Evolutionary conservation across 2,888 invertebrate species (phyloP), one percentile per base, ranked within the genome.

Genomic region (Drosophila siamana): DNA sequence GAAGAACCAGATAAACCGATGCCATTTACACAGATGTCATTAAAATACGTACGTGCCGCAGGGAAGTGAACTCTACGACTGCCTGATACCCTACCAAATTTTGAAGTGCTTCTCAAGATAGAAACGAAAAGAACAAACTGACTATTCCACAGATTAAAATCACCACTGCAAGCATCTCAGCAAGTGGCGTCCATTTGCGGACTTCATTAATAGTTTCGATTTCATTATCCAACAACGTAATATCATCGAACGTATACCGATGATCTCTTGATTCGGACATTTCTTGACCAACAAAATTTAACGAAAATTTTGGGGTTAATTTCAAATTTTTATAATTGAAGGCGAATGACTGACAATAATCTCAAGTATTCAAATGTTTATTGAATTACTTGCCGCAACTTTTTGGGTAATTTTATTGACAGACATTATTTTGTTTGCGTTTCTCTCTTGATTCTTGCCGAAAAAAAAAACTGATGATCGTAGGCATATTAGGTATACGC

Each of bases 181-280:
- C 4, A 0, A 76, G 38, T 0, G 72, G 76, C 7, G 59, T 5
- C 74, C 74, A 74, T 15, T 72, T 71, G 8, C 16, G 52, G 8
- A 63, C 30, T 24, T 75, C 74, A 13, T 62, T 30, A 6, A 56
- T 54, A 0, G 38, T 33, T 1, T 15, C 36, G 0, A 41, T 2
- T 33, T 33, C 33, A n/a, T 33, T 1, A 2, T 72, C 63, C 0
- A 13, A 0, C 1, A 15, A 3, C 6, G 2, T 0, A 4, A 54
- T n/a, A 0, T 61, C 40, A 5, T 22, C 13, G 13, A 33, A 3
- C 4, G 33, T 33, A n/a, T 5, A 4, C 4, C 33, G 33, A 11
- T 4, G n/a, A 41, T 16, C 19, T 11, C 36, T 36, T 4, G 6
- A 16, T 0, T 41, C n/a, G 19, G 40, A 19, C 41, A 41, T 54